These are phyloP conservation scores for Vanacampus margaritifer DNA, from an alignment of 2,113 vertebrate species.

Conservation along the genomic window DNA sequence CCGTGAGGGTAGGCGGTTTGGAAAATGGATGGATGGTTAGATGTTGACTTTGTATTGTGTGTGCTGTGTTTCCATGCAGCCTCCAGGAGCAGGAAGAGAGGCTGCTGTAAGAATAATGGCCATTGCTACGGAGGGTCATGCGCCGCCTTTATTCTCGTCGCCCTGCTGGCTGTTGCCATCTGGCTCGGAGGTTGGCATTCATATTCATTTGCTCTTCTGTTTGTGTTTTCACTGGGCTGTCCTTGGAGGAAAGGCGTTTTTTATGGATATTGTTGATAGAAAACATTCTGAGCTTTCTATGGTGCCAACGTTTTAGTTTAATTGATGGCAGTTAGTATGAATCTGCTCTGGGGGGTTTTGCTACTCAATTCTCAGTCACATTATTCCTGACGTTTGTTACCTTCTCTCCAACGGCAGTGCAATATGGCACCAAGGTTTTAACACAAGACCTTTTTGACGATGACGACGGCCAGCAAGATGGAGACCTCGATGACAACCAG, in stretches of 20 bases:
- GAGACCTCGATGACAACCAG: rapidly evolving
- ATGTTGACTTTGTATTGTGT: neutral
- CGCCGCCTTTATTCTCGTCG: constrained; percentile 40
- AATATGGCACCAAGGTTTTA: constrained; percentile 32
- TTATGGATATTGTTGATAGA: neutral
- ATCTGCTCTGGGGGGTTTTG: neutral
- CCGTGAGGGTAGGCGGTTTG: neutral
- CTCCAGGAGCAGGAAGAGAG: constrained; percentile 20
- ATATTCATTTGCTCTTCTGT: constrained; percentile 8
- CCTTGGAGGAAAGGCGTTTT: neutral
- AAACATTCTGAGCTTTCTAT: neutral
- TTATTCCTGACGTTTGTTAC: neutral
- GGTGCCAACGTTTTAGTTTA: neutral
- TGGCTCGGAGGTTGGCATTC: constrained; percentile 68
- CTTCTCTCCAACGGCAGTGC: constrained; percentile 42
- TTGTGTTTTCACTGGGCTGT: neutral
- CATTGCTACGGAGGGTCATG: constrained; percentile 36
- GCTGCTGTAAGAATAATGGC: constrained; percentile 29
- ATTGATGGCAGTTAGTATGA: neutral
- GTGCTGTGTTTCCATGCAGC: constrained; percentile 35
- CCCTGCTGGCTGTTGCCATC: constrained; percentile 57
- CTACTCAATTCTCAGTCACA: neutral
- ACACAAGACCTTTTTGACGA: neutral
- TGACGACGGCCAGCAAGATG: neutral
- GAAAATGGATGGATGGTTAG: neutral